These are phyloP conservation scores for Drosophila maculinotata DNA, from an alignment of 2,888 invertebrate genomes.

Conservation along the genomic window DNA sequence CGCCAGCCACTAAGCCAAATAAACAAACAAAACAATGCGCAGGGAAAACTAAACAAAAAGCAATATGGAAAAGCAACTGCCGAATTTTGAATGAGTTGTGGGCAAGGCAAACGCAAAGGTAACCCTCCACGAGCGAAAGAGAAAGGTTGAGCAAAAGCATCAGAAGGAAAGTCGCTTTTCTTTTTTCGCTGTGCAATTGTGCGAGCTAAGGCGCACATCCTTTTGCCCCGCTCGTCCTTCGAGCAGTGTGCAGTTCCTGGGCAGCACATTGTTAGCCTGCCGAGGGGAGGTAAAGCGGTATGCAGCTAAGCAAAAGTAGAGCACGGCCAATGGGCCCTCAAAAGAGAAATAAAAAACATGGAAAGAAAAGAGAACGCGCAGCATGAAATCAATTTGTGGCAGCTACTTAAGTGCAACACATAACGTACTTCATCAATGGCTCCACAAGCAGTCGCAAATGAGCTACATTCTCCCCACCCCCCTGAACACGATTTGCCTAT, in stretches of 20 bases:
- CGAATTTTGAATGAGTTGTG: constrained; percentile 39
- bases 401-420: constrained; percentile 76
- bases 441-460: constrained; percentile 25
- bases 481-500: constrained; percentile 72
- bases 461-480: neutral
- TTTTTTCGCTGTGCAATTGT: constrained; percentile 40
- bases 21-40: constrained; percentile 63
- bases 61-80: constrained; percentile 32
- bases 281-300: neutral
- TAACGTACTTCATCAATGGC: constrained; percentile 44
- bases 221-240: constrained; percentile 4
- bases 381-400: constrained; percentile 79
- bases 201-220: constrained; percentile 34
- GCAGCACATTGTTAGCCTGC: constrained; percentile 49
- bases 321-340: constrained; percentile 44
- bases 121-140: neutral
- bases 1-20: constrained; percentile 65
- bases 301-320: constrained; percentile 41
- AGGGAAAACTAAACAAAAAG: constrained; percentile 31
- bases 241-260: constrained; percentile 41
- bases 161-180: too few relatives aligned
- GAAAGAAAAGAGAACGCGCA: constrained; percentile 32
- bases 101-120: constrained; percentile 19
- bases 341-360: neutral
- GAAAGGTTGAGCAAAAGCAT: neutral